Base-by-base conservation (phyloP, 64 coral and sea anemone species). In the Montipora capricornis region DNA sequence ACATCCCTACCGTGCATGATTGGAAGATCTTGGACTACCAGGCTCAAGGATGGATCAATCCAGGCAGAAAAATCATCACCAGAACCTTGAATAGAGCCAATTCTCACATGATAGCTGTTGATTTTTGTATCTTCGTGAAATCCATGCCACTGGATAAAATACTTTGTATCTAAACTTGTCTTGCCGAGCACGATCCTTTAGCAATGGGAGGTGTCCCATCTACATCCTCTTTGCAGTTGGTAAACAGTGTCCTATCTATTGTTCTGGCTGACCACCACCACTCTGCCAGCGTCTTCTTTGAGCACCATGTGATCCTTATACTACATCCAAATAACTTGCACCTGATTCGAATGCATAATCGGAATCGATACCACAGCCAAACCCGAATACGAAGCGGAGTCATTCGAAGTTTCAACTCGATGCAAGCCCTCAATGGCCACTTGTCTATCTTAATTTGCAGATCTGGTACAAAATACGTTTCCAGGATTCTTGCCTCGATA, bases 301-400 rank as follows among this genome's bases (percentile, higher is more conserved):
- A 92, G 24, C 97, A 99, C 97, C 97, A 99, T 49, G 80, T 78
- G 17, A 96, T 96, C 51, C 88, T 86, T 37, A 99, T 87, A 44
- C 98, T 96, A 26, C 95, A 96, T 13, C 89, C 77, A 51, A 92
- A 94, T 55, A 89, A 60, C 89, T 88, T 83, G 29, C 92, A 94
- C 73, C 47, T 81, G 55, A 99, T 99, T 67, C 61, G 61, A 66
- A 99, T 96, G 68, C 98, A 99, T 5, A 94, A 76, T 59, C 85
- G 83, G 67, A 99, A 93, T 44, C 98, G 89, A 69, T 99, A 99
- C 98, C 98, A 99, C 50, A 99, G 84, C 82, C 94, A 99, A 11
- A 99, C 98, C 47, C 98, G 92, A 70, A 99, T 99, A 5, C 81
- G 83, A 44, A 99, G 91, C 1, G 98, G 98, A 9, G 95, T 95